Conservation (phyloP, 2,113 vertebrate genomes). For the Gobius niger region DNA sequence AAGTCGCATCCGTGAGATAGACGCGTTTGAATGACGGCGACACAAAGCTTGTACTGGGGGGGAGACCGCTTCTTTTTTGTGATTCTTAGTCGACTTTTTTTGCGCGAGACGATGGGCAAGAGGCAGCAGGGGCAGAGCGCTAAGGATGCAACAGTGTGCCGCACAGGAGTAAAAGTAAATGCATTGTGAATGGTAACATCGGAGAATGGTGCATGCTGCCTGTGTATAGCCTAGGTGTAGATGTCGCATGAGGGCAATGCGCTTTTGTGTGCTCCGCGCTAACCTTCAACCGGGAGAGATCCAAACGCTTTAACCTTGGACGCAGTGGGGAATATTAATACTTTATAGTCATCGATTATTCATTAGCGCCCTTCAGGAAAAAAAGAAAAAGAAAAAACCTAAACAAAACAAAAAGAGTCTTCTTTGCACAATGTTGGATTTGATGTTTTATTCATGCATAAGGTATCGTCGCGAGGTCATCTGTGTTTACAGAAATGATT, state of each 20-base stretch:
- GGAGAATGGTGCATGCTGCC: conserved; percentile 72
- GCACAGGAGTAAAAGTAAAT: conserved; percentile 70
- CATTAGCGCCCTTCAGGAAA: conserved; percentile 43
- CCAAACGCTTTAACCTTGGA: conserved; percentile 74
- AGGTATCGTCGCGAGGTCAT: conserved; percentile 73
- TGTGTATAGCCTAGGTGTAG: conserved; percentile 70
- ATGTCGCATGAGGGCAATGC: conserved; percentile 78
- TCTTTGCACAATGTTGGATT: conserved; percentile 61
- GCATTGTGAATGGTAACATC: conserved; percentile 65
- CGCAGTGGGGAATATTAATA: conserved; percentile 72
- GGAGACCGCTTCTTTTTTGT: conserved; percentile 44
- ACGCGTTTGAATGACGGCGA: conserved; percentile 70
- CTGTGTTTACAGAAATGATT: conserved; percentile 75
- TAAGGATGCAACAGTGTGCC: conserved; percentile 76
- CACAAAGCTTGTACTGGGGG: conserved; percentile 60
- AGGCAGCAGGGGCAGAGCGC: conserved; percentile 50
- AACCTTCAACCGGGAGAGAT: conserved; percentile 69
- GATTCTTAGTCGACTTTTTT: conserved; percentile 43
- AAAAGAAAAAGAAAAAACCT: background rate
- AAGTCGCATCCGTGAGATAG: conserved; percentile 64
- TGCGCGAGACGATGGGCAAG: conserved; percentile 56
- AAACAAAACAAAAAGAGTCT: conserved; percentile 42
- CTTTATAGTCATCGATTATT: conserved; percentile 73
- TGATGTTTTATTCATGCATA: conserved; percentile 69
- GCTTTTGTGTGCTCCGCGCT: conserved; percentile 68